Base-by-base conservation (phyloP, 2,113 vertebrate species). In the Mohoua ochrocephala region DNA sequence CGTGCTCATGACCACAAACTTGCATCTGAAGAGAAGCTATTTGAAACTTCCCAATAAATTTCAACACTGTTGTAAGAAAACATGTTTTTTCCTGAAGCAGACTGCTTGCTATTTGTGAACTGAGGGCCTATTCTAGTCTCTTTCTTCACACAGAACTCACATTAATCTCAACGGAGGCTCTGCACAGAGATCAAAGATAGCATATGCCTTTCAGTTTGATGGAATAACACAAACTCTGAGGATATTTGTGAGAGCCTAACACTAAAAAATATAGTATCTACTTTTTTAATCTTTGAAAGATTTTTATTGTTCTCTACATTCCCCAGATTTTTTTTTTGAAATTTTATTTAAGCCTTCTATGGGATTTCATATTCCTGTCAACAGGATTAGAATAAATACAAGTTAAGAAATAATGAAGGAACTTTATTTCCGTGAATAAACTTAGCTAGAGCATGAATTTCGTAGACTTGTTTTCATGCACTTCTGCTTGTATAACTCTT, bases 161-260 rank as follows among this genome's bases (percentile, higher is more conserved):
- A 95, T 97, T 97, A 96, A 93, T 97, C 97, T 96, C 97, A 94
- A 91, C 15, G 20, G 97, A 95, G 93, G 76, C 91, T 96, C 95
- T 88, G 82, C 91, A 85, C 90, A 89, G 85, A 97, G 97, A 97
- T 97, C 95, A 96, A 96, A 94, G 95, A 89, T 84, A 97, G 79
- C 97, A 97, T 97, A 97, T 97, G 97, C 87, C 94, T 97, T 97
- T 97, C 97, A 96, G 59, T 95, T 97, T 97, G 95, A 97, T 95
- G 91, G 87, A 63, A 92, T 95, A 96, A 97, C 92, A 96, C 82
- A 95, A 89, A 92, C 91, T 92, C 93, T 33, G 68, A 73, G 76
- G 89, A 49, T 92, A 71, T 95, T 96, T 96, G 65, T 84, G 84
- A 84, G 42, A 93, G 67, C 87, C 63, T 94, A 94, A 93, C 83